Conservation (phyloP, 2,888 invertebrate species). For the Tachystola acroxantha region DNA sequence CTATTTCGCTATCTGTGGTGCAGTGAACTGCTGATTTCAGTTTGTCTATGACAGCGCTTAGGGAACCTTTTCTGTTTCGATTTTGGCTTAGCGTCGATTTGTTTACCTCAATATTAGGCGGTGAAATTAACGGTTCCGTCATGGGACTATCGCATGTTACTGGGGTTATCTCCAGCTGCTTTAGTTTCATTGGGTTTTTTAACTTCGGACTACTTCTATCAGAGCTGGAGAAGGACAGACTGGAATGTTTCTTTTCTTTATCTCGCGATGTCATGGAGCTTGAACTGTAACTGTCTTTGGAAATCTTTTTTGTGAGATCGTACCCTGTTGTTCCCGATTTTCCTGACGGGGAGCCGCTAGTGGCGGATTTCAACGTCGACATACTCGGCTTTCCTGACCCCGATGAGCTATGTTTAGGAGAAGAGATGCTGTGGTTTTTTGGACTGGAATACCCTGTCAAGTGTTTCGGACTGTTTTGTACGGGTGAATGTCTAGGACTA, state of each 20-base stretch:
- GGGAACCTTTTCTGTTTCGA: constrained; percentile 84
- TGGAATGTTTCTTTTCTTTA: constrained; percentile 76
- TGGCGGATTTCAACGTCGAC: constrained; percentile 90
- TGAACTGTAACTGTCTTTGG: constrained; percentile 65
- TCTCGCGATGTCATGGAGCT: constrained; percentile 64
- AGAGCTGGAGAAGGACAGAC: constrained; percentile 71
- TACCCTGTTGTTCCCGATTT: constrained; percentile 77
- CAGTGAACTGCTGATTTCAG: constrained; percentile 87
- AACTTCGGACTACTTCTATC: constrained; percentile 81
- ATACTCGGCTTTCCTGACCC: constrained; percentile 92
- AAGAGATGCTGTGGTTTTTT: constrained; percentile 87
- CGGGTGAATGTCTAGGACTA: constrained; percentile 88
- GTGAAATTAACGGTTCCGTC: constrained; percentile 64
- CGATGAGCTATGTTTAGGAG: constrained; percentile 87
- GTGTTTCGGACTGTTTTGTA: constrained; percentile 87
- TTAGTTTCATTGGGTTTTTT: constrained; percentile 83
- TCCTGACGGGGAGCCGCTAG: constrained; percentile 82
- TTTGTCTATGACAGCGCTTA: constrained; percentile 93
- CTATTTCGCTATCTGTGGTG: constrained; percentile 71
- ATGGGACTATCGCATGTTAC: constrained; percentile 70
- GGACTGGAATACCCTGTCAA: constrained; percentile 84
- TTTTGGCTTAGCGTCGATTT: constrained; percentile 80
- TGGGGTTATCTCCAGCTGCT: constrained; percentile 81
- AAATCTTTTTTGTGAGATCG: constrained; percentile 75
- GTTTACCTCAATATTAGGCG: constrained; percentile 77